Evolutionary conservation across 2,113 vertebrate species (phyloP).

Genomic region (Channa maculata): DNA sequence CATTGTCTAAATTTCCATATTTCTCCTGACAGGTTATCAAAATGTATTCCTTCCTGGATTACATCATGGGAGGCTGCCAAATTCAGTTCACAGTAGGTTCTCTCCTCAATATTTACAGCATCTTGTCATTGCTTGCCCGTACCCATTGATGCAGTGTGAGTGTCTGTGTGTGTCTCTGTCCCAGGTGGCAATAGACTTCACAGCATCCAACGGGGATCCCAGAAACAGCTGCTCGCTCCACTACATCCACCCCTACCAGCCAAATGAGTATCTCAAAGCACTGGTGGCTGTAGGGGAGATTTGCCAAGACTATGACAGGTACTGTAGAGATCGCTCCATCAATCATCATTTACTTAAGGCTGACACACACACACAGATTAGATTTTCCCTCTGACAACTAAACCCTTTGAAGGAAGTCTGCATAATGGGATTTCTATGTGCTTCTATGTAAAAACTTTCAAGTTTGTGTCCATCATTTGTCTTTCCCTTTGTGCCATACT

Average conservation of each 20-base stretch:
- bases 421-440: background rate
- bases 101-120: constrained; percentile 35
- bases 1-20: constrained; percentile 13
- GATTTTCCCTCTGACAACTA: background rate
- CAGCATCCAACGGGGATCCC: constrained; percentile 97
- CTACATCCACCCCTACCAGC: constrained; percentile 99
- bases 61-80: constrained; percentile 99
- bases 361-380: constrained; percentile 5
- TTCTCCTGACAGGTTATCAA: constrained; percentile 91
- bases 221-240: constrained; percentile 99
- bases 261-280: constrained; percentile 98
- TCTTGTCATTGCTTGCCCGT: constrained; percentile 21
- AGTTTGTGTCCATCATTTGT: constrained; percentile 21
- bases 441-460: background rate
- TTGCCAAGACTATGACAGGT: constrained; percentile 99
- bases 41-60: constrained; percentile 99
- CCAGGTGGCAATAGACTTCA: constrained; percentile 99
- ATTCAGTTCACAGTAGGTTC: constrained; percentile 98
- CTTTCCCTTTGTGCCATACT: constrained; percentile 7
- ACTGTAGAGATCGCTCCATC: constrained; percentile 53
- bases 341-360: constrained; percentile 42
- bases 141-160: constrained; percentile 11
- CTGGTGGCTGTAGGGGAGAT: constrained; percentile 98
- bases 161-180: constrained; percentile 50
- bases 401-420: background rate